phyloP scores from a whole-genome alignment of 2,113 vertebrate species.

The Malurus cyaneus region DNA sequence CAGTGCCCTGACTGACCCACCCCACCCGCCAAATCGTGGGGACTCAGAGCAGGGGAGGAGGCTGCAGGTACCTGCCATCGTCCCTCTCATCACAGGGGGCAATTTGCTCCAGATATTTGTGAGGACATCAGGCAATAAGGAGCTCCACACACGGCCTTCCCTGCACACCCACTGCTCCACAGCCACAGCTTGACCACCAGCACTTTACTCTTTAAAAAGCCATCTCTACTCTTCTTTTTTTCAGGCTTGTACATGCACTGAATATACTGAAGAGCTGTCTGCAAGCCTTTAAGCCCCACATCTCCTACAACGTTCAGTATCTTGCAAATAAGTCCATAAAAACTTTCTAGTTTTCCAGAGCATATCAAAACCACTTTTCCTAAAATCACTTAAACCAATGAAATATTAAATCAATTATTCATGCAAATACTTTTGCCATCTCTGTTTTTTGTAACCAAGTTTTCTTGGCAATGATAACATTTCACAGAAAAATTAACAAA shows the following conservation, averaged over 20 bases:
- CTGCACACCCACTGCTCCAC: not conserved
- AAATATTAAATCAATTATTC: constrained; percentile 58
- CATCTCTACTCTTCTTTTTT: not conserved
- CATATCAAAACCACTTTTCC: constrained; percentile 46
- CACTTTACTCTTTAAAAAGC: not conserved
- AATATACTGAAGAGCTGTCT: not conserved
- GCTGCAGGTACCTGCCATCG: not conserved
- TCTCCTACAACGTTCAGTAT: not conserved
- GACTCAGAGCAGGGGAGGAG: not conserved
- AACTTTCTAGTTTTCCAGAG: constrained; percentile 30
- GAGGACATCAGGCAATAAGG: not conserved
- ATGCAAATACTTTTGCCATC: constrained; percentile 57
- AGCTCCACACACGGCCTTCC: not conserved
- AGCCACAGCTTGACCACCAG: not conserved
- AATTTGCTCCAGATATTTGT: not conserved
- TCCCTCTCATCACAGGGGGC: not conserved
- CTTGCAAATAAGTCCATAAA: not conserved
- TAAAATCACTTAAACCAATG: constrained; percentile 43
- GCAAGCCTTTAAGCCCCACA: not conserved
- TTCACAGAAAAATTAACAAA: constrained; percentile 61
- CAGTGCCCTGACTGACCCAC: not conserved
- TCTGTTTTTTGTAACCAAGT: constrained; percentile 59
- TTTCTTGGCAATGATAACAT: constrained; percentile 67
- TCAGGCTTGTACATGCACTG: rapidly evolving
- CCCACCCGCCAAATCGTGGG: not conserved